Conservation (phyloP, 2,888 invertebrate species). For the Meghimatium bilineatum region DNA sequence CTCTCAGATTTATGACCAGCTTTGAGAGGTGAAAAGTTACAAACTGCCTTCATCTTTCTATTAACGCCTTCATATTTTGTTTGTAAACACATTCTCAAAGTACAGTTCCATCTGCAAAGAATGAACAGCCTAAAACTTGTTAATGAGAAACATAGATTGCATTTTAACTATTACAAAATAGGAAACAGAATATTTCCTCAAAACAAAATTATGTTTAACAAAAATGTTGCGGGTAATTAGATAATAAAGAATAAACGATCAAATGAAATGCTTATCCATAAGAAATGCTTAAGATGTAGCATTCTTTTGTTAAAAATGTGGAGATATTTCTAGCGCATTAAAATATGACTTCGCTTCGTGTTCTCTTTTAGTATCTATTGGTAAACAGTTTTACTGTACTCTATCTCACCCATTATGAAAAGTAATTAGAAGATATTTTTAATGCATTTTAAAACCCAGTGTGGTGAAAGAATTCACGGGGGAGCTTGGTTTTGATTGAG, state of each 20-base stretch:
- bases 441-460: neutral
- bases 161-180: neutral
- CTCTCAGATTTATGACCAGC: conserved; percentile 27
- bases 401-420: no score
- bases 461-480: neutral
- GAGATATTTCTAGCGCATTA: neutral
- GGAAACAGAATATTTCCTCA: conserved; percentile 3
- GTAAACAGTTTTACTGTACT: no score
- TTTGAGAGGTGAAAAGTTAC: conserved; percentile 16
- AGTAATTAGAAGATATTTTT: no score
- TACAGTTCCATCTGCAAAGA: neutral
- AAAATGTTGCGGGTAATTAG: conserved; percentile 6
- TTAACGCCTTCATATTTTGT: conserved; percentile 22
- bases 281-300: neutral
- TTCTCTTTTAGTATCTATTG: no score
- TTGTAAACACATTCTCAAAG: neutral
- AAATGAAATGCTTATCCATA: neutral
- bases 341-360: no score
- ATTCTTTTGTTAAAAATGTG: neutral
- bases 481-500: neutral
- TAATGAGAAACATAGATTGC: neutral
- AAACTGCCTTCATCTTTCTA: conserved; percentile 25
- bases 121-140: neutral
- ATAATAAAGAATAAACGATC: neutral
- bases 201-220: neutral